Evolutionary conservation across 1,140 invertebrate genomes (phyloP), one percentile per base, ranked within the genome.

Genomic region (Planococcus citri): DNA sequence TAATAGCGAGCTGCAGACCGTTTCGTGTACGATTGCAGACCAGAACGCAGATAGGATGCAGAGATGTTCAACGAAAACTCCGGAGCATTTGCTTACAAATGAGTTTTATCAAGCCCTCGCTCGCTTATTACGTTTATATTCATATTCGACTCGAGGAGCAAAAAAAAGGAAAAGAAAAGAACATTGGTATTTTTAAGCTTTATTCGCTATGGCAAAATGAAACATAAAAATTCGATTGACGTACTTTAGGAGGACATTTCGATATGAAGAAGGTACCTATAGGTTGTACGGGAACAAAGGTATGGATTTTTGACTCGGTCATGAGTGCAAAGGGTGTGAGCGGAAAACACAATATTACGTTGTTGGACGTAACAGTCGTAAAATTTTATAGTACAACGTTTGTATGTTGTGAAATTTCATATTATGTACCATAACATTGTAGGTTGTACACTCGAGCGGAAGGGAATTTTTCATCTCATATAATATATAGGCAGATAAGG

Each of bases 201-300:
- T 33, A 12, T 33, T 33, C 29, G 29, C 12, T 6, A 33, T 17
- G 41, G 41, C 41, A 20, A 51, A 51, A 51, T 51, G 41, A 51
- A 51, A 51, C 41, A 51, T 51, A 51, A 51, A 51, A 51, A 51
- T 51, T 51, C 41, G 41, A 51, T 51, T 51, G 41, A 51, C 41
- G 41, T 51, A 33, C 4, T 33, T 33, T 33, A 33, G 29, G 10
- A 51, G 41, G 41, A 51, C 41, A n/a, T 51, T 51, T n/a, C 41
- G 10, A 51, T 17, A 17, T 17, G 6, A 51, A 51, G 29, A 33
- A 33, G 4, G 29, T 33, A 33, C 29, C 29, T 33, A n/a, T n/a
- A n/a, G n/a, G n/a, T n/a, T n/a, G n/a, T n/a, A 6, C 29, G 29
- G 6, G 41, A 51, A 51, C n/a, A 51, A 51, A 51, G 41, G 41